Evolutionary conservation across 2,888 invertebrate genomes (phyloP).

Genomic region (Drosophila vallismaia): DNA sequence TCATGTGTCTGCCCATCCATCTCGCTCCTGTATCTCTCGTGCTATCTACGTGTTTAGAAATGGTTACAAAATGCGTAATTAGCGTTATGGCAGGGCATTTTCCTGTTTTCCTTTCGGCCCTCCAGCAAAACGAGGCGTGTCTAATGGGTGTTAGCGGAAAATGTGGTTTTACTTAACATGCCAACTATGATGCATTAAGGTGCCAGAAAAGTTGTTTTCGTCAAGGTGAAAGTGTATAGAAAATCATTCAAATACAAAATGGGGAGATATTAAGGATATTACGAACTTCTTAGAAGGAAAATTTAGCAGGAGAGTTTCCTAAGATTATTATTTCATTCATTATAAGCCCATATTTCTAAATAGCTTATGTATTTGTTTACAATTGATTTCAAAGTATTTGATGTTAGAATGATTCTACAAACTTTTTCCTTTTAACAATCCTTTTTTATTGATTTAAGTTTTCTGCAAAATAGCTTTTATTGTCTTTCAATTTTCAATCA

Average conservation of each 20-base stretch:
- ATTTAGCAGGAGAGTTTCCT: too few species aligned
- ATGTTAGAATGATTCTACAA: neutral
- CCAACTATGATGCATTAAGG: constrained; percentile 35
- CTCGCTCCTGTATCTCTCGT: constrained; percentile 7
- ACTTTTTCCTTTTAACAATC: neutral
- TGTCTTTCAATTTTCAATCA: constrained; percentile 32
- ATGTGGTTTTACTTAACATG: constrained; percentile 35
- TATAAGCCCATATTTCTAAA: neutral
- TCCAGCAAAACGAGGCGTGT: constrained; percentile 34
- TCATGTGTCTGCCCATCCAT: constrained; percentile 46
- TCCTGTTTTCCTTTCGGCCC: constrained; percentile 14
- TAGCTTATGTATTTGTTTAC: neutral
- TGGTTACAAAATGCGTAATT: constrained; percentile 77
- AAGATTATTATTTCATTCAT: too few species aligned
- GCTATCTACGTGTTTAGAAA: constrained; percentile 58
- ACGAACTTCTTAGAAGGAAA: too few species aligned
- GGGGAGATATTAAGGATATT: neutral
- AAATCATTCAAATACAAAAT: neutral
- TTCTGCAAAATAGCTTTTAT: constrained; percentile 9
- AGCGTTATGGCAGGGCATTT: constrained; percentile 68
- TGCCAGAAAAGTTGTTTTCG: constrained; percentile 4
- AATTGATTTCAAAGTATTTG: neutral
- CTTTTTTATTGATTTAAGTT: constrained; percentile 25
- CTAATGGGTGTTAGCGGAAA: constrained; percentile 44
- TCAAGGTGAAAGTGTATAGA: neutral